Base-by-base conservation (phyloP, 2,113 vertebrate genomes). In the Naja naja region DNA sequence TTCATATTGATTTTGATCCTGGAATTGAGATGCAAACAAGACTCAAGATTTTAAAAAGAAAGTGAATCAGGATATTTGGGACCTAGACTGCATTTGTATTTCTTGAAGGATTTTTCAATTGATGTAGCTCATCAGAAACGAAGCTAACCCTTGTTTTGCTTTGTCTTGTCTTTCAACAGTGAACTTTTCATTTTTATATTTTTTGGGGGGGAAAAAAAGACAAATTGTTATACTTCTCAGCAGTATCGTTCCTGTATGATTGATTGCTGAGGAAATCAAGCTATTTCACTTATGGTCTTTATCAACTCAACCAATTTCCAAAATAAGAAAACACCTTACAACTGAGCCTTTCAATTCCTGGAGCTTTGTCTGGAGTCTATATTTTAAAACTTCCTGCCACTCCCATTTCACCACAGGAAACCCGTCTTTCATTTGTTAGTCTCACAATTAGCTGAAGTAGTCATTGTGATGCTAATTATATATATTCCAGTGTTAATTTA, bases 331-430 rank as follows among this genome's bases (percentile, higher is more conserved):
- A 93, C 49, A 9, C 16, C 94, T 89, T 45, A 90, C 45, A 58
- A 90, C 1, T 85, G 56, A 92, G 47, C 91, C 88, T 93, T 55
- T 45, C 16, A 92, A 43, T 14, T 22, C 87, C 64, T 89, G 43
- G 85, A 91, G 2, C 55, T 94, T 69, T 93, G 89, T 88, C 55
- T 90, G 89, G 47, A 94, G 93, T 53, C 91, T 94, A 87, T 92
- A 47, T n/a, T 96, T 96, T 94, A 81, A 81, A 93, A 90, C 23
- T 95, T 96, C 10, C 92, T 94, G 87, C 49, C 89, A 96, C 56
- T 22, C 53, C 91, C 88, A 91, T 90, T 89, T 93, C 85, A 93
- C 95, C 95, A 93, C 86, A 94, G 91, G 91, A 94, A 90, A 74
- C 34, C 88, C 7, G 92, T 94, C 53, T 95, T 93, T 92, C 90